Percentiles rank a stretch among this genome's conserved stretches.
Conservation (phyloP, 2,113 vertebrate species). For the Centropristis striata region DNA sequence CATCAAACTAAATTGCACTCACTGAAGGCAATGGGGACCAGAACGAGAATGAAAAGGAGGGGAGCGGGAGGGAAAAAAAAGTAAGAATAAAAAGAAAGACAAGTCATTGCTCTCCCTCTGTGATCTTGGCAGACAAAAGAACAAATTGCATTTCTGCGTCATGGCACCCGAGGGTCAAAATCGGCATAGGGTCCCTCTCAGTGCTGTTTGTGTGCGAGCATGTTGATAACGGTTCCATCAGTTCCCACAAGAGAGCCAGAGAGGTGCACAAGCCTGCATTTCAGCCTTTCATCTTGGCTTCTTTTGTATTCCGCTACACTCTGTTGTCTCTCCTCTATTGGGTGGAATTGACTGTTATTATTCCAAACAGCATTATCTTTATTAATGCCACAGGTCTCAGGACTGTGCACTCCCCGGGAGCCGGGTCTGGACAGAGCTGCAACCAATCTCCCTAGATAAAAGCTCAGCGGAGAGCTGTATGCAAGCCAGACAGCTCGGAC, state of each 20-base stretch:
- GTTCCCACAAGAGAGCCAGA: constrained; percentile 66
- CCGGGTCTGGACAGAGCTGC: constrained; percentile 63
- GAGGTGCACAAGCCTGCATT: constrained; percentile 63
- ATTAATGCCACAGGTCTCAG: constrained; percentile 82
- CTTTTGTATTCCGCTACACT: constrained; percentile 79
- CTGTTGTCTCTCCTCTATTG: constrained; percentile 74
- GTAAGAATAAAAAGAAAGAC: constrained; percentile 62
- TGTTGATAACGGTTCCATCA: constrained; percentile 72
- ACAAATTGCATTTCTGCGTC: constrained; percentile 79
- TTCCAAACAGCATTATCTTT: constrained; percentile 86
- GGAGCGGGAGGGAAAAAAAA: constrained; percentile 20
- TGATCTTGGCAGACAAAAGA: constrained; percentile 83
- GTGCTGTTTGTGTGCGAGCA: constrained; percentile 63
- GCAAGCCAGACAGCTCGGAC: constrained; percentile 60
- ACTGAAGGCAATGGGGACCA: constrained; percentile 54
- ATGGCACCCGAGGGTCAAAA: constrained; percentile 59
- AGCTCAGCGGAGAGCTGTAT: constrained; percentile 74
- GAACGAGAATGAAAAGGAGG: constrained; percentile 64
- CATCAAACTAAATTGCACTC: constrained; percentile 83
- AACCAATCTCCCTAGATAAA: constrained; percentile 85
- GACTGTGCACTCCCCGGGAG: constrained; percentile 70
- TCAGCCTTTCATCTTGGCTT: constrained; percentile 85
- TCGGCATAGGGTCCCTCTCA: constrained; percentile 65
- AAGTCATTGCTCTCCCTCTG: constrained; percentile 75
- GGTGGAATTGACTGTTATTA: constrained; percentile 83